A percentile compares a stretch with the other conserved stretches of the same genome.
Conservation (phyloP, 2,888 invertebrate genomes). For the Andrena marginata region DNA sequence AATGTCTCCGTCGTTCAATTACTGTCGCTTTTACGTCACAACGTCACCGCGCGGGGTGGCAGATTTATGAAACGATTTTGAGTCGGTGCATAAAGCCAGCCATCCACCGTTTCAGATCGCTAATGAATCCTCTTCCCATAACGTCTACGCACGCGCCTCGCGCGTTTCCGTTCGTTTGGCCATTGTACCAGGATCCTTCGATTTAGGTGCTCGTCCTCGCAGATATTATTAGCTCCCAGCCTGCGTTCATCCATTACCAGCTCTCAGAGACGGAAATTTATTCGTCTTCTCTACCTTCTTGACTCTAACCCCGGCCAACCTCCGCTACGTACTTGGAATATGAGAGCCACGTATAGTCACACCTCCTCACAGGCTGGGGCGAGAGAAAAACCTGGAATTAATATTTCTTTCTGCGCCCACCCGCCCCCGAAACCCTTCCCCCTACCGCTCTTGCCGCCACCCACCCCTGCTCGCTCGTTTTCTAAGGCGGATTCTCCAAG, state of each 20-base stretch:
- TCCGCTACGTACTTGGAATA: conserved; percentile 66
- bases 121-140: background rate
- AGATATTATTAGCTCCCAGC: conserved; percentile 62
- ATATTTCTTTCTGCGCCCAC: conserved; percentile 68
- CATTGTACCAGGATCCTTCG: conserved; percentile 16
- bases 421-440: background rate
- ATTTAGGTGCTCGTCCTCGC: conserved; percentile 67
- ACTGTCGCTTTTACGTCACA: background rate
- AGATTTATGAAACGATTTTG: conserved; percentile 2
- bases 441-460: background rate
- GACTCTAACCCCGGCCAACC: conserved; percentile 36
- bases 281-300: conserved; percentile 61
- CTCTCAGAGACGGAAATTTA: conserved; percentile 70
- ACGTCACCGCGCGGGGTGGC: background rate
- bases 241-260: conserved; percentile 70
- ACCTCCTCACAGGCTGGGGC: conserved; percentile 63
- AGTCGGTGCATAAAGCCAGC: background rate
- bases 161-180: background rate
- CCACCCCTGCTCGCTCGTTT: conserved; percentile 55
- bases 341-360: conserved; percentile 69
- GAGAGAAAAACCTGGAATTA: conserved; percentile 70
- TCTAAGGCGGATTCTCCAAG: conserved; percentile 63
- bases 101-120: background rate
- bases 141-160: background rate
- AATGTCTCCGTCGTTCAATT: conserved; percentile 2